Percentiles rank a stretch among this genome's conserved stretches.
phyloP scores from a whole-genome alignment of 2,888 invertebrate genomes.

The Choristoneura rosaceana region DNA sequence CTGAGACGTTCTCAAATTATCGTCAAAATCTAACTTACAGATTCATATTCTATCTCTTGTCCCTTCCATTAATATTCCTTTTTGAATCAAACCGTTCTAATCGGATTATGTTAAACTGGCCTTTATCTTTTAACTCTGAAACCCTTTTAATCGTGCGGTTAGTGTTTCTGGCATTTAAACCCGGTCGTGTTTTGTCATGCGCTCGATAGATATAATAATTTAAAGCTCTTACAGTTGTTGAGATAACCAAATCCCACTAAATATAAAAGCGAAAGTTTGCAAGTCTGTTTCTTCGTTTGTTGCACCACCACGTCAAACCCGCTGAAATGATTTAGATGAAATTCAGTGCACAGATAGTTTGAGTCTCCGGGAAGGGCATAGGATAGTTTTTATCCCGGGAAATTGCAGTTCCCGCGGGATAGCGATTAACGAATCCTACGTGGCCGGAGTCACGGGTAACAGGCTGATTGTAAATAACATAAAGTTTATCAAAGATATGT shows the following conservation, averaged over 20 bases:
- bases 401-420: no score
- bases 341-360: no score
- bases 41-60: neutral
- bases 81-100: constrained; percentile 7
- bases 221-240: neutral
- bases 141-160: constrained; percentile 26
- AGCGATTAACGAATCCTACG: no score
- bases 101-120: constrained; percentile 19
- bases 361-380: no score
- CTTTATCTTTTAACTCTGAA: constrained; percentile 26
- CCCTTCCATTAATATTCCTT: neutral
- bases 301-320: no score
- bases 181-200: constrained; percentile 2
- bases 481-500: no score
- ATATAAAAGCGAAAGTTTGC: neutral
- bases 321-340: no score
- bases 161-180: constrained; percentile 20
- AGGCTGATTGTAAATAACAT: no score
- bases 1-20: neutral
- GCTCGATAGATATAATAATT: neutral
- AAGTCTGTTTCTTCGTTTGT: no score
- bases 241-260: neutral
- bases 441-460: no score
- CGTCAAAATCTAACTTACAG: neutral
- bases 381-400: no score